A percentile compares a stretch with the other conserved stretches of the same genome.
Conservation (phyloP, 2,888 invertebrate genomes). For the Phalera bucephala region DNA sequence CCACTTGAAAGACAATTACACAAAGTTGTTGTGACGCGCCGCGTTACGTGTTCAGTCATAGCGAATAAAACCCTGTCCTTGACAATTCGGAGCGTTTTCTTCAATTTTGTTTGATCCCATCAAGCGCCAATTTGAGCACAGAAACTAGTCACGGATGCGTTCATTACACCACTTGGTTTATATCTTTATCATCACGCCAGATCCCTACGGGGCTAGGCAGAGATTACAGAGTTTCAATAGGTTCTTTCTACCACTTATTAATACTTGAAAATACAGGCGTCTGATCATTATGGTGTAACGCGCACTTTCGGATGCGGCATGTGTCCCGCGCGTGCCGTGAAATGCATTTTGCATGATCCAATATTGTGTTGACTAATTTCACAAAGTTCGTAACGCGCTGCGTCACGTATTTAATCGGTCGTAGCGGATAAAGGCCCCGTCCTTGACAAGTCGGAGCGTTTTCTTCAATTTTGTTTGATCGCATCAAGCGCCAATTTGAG, state of each 20-base stretch:
- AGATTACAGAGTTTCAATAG: no score
- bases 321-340: slow-evolving; percentile 26
- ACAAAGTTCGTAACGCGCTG: no score
- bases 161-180: slow-evolving; percentile 60
- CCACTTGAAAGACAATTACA: no score
- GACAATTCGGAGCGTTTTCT: slow-evolving; percentile 27
- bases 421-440: slow-evolving; percentile 20
- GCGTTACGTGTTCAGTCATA: slow-evolving; percentile 14
- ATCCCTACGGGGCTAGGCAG: no score
- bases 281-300: slow-evolving; percentile 42
- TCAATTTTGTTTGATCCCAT: slow-evolving; percentile 31
- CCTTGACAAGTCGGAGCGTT: slow-evolving; percentile 27
- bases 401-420: slow-evolving; percentile 17
- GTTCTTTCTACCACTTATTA: no score
- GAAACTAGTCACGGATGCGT: slow-evolving; percentile 58
- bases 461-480: slow-evolving; percentile 34
- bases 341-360: slow-evolving; percentile 2
- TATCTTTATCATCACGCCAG: no score
- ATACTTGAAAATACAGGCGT: slow-evolving; percentile 65
- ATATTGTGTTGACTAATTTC: no score
- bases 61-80: slow-evolving; percentile 31
- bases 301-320: slow-evolving; percentile 38
- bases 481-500: slow-evolving; percentile 31
- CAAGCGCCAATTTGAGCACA: slow-evolving; percentile 40
- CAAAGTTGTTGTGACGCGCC: no score